Evolutionary conservation across 2,797 vertebrate genomes (phyloP).

Genomic region (Podarcis lilfordi): DNA sequence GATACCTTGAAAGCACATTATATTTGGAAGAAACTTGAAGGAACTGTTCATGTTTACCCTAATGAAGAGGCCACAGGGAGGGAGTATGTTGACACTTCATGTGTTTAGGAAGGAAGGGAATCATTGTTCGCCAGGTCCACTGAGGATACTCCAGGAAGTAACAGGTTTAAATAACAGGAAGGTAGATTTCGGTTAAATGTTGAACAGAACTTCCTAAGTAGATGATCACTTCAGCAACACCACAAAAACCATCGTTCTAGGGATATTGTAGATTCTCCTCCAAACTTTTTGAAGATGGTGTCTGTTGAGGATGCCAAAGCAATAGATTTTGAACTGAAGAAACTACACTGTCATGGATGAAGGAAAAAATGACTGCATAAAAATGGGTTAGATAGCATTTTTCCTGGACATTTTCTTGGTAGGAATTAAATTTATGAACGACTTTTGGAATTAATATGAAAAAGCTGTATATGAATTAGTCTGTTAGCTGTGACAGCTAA

Average conservation of each 20-base stretch:
- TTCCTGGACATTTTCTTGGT: neutral
- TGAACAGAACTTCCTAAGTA: neutral
- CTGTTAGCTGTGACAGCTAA: neutral
- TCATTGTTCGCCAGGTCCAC: neutral
- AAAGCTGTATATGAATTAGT: neutral
- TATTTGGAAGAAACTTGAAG: neutral
- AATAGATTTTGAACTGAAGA: neutral
- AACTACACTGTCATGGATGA: neutral
- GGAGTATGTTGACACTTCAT: neutral
- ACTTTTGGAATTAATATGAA: neutral
- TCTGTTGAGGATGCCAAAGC: neutral
- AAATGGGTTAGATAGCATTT: neutral
- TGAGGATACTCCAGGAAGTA: neutral
- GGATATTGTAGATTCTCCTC: neutral
- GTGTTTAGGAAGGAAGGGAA: neutral
- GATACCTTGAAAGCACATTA: neutral
- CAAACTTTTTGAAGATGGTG: neutral
- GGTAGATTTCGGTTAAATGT: neutral
- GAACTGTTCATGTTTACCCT: neutral
- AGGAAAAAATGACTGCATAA: neutral
- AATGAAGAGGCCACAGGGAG: neutral
- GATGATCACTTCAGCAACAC: neutral
- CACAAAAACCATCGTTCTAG: neutral
- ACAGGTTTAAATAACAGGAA: slow-evolving; percentile 3
- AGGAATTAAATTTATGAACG: too few species aligned